Conservation (phyloP, 2,113 vertebrate species). For the Rhinopomastus cyanomelas region DNA sequence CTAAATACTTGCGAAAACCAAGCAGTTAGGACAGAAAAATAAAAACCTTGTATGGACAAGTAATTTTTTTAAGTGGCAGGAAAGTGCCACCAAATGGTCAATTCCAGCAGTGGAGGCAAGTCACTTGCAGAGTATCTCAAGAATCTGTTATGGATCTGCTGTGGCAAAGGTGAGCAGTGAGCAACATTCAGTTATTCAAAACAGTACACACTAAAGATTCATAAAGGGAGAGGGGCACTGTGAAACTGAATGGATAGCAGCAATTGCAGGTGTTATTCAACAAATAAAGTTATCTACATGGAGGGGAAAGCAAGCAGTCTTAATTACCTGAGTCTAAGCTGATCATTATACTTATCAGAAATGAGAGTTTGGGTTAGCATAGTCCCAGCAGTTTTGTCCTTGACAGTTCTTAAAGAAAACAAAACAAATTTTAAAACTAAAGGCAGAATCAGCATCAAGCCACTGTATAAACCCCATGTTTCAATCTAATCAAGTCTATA, state of each 20-base stretch:
- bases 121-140: background rate
- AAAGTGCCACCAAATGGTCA: background rate
- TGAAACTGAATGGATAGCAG: background rate
- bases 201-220: background rate
- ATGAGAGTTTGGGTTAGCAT: background rate
- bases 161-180: background rate
- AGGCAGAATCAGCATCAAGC: background rate
- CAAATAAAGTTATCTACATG: background rate
- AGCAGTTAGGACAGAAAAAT: background rate
- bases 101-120: background rate
- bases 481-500: background rate
- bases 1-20: background rate
- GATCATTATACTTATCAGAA: background rate
- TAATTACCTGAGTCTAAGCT: background rate
- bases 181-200: background rate
- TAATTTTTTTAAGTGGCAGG: background rate
- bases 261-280: background rate
- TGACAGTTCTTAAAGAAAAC: background rate
- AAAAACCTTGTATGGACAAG: background rate
- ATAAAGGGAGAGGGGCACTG: background rate
- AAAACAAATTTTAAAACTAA: background rate
- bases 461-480: background rate
- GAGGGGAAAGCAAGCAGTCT: background rate
- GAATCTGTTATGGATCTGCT: background rate
- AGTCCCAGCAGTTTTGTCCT: background rate